A percentile compares a stretch with the other conserved stretches of the same genome.
Conservation (phyloP, 2,797 vertebrate genomes). For the Hephaestus fuliginosus region DNA sequence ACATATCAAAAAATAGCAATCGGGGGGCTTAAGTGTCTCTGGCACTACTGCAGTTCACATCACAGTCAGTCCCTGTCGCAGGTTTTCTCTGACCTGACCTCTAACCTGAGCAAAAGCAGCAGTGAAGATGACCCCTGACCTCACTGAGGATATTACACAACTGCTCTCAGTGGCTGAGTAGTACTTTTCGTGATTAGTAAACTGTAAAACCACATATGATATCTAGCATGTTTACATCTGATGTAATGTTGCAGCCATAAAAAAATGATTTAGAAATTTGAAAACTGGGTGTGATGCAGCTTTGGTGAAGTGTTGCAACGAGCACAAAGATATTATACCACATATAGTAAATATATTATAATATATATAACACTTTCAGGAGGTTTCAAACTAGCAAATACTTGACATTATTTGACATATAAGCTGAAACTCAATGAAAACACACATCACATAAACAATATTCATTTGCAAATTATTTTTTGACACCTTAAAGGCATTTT, state of each 20-base stretch:
- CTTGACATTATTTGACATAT: too few species aligned
- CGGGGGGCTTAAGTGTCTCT: too few species aligned
- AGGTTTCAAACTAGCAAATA: too few species aligned
- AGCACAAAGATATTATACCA: background rate
- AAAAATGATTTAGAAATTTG: background rate
- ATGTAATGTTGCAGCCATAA: background rate
- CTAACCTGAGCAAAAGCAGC: too few species aligned
- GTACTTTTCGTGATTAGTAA: background rate
- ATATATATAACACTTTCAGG: too few species aligned
- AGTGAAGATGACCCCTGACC: too few species aligned
- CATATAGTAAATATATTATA: too few species aligned
- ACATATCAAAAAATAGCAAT: too few species aligned
- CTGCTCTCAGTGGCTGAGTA: background rate
- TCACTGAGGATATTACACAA: background rate
- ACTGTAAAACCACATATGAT: background rate
- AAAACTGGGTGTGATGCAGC: background rate
- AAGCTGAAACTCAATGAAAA: too few species aligned
- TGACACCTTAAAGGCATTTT: background rate
- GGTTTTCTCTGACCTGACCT: too few species aligned
- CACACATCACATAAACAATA: background rate
- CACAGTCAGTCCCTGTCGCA: too few species aligned
- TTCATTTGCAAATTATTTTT: background rate
- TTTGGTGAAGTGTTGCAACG: background rate
- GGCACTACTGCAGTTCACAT: too few species aligned
- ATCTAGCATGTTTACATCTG: background rate